Evolutionary conservation across 2,797 vertebrate species (phyloP).

Genomic region (Ateles fusciceps): DNA sequence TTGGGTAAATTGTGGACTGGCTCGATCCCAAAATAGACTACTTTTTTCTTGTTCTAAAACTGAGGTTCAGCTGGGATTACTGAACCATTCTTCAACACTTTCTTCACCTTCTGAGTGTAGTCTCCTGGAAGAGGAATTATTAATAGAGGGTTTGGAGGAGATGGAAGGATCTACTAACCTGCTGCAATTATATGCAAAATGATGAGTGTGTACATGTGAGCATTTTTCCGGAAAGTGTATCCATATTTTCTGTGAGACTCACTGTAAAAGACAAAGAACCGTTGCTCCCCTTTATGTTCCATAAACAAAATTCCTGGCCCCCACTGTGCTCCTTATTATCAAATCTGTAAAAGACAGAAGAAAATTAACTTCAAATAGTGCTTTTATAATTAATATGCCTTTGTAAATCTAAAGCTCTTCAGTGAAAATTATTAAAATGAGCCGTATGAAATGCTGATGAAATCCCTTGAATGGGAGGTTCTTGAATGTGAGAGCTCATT

Average conservation of each 20-base stretch:
- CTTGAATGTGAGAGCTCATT: background rate
- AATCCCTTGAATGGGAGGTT: background rate
- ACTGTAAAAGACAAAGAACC: background rate
- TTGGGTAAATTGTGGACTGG: background rate
- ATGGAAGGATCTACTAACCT: background rate
- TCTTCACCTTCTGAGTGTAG: background rate
- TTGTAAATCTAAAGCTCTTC: background rate
- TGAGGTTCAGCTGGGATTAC: conserved; percentile 15
- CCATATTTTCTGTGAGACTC: conserved; percentile 23
- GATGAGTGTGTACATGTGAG: too few species aligned
- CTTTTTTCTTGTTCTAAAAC: conserved; percentile 36
- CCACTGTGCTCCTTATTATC: background rate
- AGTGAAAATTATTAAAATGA: conserved; percentile 3
- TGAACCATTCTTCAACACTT: background rate
- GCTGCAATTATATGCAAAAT: background rate
- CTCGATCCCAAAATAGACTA: background rate
- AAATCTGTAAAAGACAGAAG: background rate
- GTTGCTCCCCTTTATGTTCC: background rate
- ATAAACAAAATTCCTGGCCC: background rate
- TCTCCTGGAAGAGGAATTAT: background rate
- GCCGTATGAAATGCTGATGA: background rate
- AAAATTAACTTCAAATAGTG: background rate
- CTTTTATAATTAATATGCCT: background rate
- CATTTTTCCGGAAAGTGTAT: background rate
- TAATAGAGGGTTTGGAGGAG: background rate